Evolutionary conservation across 1,140 invertebrate species (phyloP), one percentile per base, ranked within the genome.

Genomic region (Cephus cinctus): DNA sequence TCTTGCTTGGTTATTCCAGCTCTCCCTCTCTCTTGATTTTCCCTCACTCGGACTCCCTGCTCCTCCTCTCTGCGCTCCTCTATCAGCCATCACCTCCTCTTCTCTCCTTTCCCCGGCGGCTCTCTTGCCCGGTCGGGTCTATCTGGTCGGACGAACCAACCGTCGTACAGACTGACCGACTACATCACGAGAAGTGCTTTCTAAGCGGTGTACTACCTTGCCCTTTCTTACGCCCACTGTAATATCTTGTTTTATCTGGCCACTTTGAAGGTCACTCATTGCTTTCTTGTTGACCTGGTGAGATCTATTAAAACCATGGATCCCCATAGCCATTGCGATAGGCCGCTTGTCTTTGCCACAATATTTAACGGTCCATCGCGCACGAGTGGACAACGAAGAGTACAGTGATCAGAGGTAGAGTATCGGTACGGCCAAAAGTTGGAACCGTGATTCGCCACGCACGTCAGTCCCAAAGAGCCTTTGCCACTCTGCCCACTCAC

Each of bases 161-260:
- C n/a, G n/a, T n/a, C n/a, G n/a, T n/a, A n/a, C n/a, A n/a, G n/a
- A n/a, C n/a, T n/a, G n/a, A n/a, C n/a, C 25, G 25, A 27, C 25
- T 27, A n/a, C 25, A 27, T n/a, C 25, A n/a, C 43, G 34, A n/a
- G n/a, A n/a, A 22, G 36, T 22, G 22, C 14, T 54, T 41, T 39
- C 23, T 34, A 27, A 46, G 6, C 39, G 23, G 25, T 35, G 40
- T 43, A 18, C 15, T n/a, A n/a, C 8, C 31, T 45, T 36, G 21
- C 44, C 23, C 43, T 46, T 60, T 56, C 50, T 56, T 61, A 53
- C 36, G 32, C 19, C 21, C 19, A 49, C 46, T 47, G 56, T 50
- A 57, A 61, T 48, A 50, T 65, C 58, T 59, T 56, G 44, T 59
- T 59, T 63, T 55, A 56, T 57, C 46, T 39, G 39, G 21, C 27